These are phyloP conservation scores for Heteromyza rotundicornis DNA, from an alignment of 2,888 invertebrate species.

Conservation along the genomic window DNA sequence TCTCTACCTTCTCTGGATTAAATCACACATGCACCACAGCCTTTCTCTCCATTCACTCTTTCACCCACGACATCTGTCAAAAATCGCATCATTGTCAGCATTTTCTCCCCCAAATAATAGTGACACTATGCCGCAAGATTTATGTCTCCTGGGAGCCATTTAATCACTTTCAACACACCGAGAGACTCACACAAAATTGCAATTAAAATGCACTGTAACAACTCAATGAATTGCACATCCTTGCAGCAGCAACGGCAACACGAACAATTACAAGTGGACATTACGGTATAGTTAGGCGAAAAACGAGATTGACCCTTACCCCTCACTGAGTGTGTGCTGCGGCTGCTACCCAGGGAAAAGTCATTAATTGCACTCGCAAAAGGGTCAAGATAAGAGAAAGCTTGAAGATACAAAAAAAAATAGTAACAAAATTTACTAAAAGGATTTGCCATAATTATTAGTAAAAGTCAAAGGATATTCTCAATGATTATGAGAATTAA, in stretches of 20 bases:
- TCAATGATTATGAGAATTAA: background rate
- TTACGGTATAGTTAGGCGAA: background rate
- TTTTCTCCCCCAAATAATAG: background rate
- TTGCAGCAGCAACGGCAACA: no score
- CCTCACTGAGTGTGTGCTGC: no score
- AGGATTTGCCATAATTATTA: slow-evolving; percentile 27
- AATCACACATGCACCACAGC: no score
- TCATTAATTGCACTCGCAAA: background rate
- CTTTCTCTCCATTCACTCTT: no score
- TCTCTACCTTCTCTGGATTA: no score
- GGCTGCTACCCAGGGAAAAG: background rate
- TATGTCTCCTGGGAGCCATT: slow-evolving; percentile 12
- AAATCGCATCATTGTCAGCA: slow-evolving; percentile 17
- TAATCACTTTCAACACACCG: background rate
- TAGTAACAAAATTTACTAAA: background rate
- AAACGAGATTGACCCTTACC: background rate
- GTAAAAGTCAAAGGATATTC: slow-evolving; percentile 20
- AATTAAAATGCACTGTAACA: slow-evolving; percentile 9
- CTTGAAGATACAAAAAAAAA: background rate
- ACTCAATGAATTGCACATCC: background rate
- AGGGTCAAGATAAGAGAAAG: slow-evolving; percentile 12
- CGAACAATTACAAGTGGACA: slow-evolving; percentile 3
- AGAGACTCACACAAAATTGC: slow-evolving; percentile 10
- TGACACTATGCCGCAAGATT: background rate
- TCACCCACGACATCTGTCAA: slow-evolving; percentile 19